phyloP scores from a whole-genome alignment of 2,113 vertebrate genomes.

The Chauna torquata region DNA sequence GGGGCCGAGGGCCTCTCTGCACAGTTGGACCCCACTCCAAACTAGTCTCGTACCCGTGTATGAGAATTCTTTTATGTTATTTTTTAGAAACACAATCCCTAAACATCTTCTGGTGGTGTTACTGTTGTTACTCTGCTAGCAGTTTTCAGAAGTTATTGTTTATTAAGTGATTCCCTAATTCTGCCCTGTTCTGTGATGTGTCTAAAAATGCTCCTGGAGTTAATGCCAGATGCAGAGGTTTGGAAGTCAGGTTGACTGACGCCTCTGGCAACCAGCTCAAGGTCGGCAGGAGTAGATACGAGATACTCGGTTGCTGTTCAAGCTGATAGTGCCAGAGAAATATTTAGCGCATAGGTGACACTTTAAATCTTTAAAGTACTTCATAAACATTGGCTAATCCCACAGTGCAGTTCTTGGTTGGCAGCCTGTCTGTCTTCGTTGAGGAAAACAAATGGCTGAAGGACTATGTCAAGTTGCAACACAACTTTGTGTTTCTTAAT shows the following conservation, averaged over 20 bases:
- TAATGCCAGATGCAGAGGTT: not conserved
- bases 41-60: rapidly evolving
- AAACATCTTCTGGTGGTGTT: not conserved
- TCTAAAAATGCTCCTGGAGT: not conserved
- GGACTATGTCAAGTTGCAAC: not conserved
- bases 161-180: not conserved
- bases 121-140: not conserved
- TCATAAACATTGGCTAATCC: slow-evolving; percentile 55
- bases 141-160: not conserved
- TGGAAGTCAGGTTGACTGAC: not conserved
- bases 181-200: not conserved
- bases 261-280: not conserved
- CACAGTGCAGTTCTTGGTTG: not conserved
- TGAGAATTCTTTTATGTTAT: not conserved
- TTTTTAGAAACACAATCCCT: not conserved
- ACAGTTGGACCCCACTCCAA: not conserved
- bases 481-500: too few relatives aligned
- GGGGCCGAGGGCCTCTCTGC: rapidly evolving
- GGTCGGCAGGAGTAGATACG: slow-evolving; percentile 27
- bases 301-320: not conserved
- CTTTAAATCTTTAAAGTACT: slow-evolving; percentile 50
- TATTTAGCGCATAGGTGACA: slow-evolving; percentile 61
- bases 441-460: not conserved
- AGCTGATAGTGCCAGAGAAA: slow-evolving; percentile 33
- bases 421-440: slow-evolving; percentile 13